Evolutionary conservation across 2,113 vertebrate species (phyloP).

Genomic region (Piaya cayana): DNA sequence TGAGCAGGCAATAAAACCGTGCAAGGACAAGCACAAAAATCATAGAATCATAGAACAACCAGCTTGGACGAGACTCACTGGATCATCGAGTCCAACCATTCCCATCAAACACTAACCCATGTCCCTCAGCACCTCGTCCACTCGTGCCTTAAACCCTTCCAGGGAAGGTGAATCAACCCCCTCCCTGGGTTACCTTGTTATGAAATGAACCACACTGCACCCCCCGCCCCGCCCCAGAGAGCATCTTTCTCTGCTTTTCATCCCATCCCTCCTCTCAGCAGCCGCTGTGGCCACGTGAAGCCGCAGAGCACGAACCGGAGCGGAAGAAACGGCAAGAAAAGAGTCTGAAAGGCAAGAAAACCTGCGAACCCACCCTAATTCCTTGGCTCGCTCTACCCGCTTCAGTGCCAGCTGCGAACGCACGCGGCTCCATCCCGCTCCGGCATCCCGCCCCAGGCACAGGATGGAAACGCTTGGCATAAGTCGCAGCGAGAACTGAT

Average conservation of each 20-base stretch:
- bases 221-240: not conserved
- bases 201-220: accelerated
- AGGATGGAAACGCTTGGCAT: accelerated
- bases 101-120: too few species aligned
- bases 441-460: accelerated
- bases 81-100: too few species aligned
- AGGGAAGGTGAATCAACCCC: too few species aligned
- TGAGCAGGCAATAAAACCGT: accelerated
- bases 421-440: accelerated
- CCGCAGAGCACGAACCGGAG: not conserved
- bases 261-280: not conserved
- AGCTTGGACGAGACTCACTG: too few species aligned
- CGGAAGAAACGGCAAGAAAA: not conserved
- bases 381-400: accelerated
- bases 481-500: accelerated
- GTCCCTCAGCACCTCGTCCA: too few species aligned
- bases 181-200: too few species aligned
- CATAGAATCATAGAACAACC: too few species aligned
- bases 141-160: too few species aligned
- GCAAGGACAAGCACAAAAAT: accelerated
- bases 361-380: not conserved
- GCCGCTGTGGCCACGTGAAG: accelerated
- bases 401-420: accelerated
- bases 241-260: not conserved
- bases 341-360: too few species aligned